Evolutionary conservation across 2,113 vertebrate genomes (phyloP).

Genomic region (Limnothrissa miodon): DNA sequence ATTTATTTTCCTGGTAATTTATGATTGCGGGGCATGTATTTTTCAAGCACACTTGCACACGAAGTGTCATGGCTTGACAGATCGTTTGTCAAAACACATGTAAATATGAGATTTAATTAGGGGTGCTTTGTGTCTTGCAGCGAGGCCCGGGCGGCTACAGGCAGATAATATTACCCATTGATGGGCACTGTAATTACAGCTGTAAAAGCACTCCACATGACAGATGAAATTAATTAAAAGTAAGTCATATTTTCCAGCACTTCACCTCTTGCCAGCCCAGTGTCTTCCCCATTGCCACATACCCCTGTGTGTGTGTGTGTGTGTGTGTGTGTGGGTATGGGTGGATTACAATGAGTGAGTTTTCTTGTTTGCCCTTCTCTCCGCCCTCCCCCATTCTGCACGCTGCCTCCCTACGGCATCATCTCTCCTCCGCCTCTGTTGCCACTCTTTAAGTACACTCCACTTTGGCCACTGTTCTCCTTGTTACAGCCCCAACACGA

Average conservation of each 20-base stretch:
- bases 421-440: conserved; percentile 56
- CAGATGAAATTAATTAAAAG: conserved; percentile 15
- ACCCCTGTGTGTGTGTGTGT: not conserved
- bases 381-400: conserved; percentile 22
- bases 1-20: conserved; percentile 17
- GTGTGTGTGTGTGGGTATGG: not conserved
- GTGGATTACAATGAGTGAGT: not conserved
- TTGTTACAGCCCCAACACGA: conserved; percentile 91
- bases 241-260: conserved; percentile 17
- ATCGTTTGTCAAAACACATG: conserved; percentile 20
- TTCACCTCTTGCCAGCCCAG: not conserved
- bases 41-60: conserved; percentile 16
- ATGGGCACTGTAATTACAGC: conserved; percentile 13
- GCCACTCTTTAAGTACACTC: conserved; percentile 89
- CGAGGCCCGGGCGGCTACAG: not conserved
- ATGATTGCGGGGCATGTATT: conserved; percentile 16
- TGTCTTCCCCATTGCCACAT: not conserved
- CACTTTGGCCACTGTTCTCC: conserved; percentile 90
- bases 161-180: conserved; percentile 16
- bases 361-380: not conserved
- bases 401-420: conserved; percentile 27
- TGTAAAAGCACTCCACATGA: not conserved
- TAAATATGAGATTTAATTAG: conserved; percentile 19
- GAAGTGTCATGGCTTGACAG: conserved; percentile 18
- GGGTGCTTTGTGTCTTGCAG: conserved; percentile 18